These are phyloP conservation scores for Aegotheles bennettii DNA, from an alignment of 2,113 vertebrate genomes.

Conservation along the genomic window DNA sequence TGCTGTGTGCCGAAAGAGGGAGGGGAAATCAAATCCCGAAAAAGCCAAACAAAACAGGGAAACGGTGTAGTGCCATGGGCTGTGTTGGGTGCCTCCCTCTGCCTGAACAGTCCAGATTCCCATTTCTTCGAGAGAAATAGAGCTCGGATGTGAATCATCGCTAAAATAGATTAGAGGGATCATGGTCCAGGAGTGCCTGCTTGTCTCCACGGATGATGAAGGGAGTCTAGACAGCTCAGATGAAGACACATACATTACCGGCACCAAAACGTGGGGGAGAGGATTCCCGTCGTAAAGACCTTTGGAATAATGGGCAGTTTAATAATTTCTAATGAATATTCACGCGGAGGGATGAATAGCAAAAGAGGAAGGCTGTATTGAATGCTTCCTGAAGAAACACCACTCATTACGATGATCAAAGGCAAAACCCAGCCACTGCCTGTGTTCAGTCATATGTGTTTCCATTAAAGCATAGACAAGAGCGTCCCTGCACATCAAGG, in stretches of 20 bases:
- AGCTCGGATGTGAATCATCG: background rate
- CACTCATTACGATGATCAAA: background rate
- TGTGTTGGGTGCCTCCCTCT: background rate
- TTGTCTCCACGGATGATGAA: background rate
- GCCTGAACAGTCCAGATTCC: background rate
- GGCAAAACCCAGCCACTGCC: background rate
- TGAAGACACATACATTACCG: background rate
- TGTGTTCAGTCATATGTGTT: background rate
- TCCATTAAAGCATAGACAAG: background rate
- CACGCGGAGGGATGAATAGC: background rate
- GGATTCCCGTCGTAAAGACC: accelerated
- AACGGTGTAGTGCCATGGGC: accelerated
- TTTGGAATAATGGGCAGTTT: background rate
- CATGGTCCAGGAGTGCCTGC: background rate
- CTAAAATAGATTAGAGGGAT: background rate
- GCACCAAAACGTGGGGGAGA: background rate
- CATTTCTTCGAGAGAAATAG: background rate
- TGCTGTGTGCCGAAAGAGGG: accelerated
- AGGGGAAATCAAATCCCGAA: background rate
- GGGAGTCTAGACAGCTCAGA: background rate
- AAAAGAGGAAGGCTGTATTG: background rate
- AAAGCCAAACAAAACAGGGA: background rate
- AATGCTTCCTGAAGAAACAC: background rate
- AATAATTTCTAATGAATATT: conserved; percentile 30
- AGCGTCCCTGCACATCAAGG: background rate